These are phyloP conservation scores for Euclidia mi DNA, from an alignment of 2,888 invertebrate species.

Conservation along the genomic window DNA sequence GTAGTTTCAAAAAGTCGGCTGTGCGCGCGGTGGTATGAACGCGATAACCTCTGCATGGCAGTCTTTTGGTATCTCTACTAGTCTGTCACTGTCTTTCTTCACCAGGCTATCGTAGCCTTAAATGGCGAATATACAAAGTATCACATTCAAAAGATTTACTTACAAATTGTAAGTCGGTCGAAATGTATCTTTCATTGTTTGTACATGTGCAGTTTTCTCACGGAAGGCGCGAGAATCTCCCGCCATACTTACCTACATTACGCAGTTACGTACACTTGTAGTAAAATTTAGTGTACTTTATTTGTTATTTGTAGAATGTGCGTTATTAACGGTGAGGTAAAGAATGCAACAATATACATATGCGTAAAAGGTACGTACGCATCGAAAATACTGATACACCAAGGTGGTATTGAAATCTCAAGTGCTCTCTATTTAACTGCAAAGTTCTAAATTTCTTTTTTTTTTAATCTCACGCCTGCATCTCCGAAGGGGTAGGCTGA, in stretches of 20 bases:
- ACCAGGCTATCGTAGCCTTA: not conserved
- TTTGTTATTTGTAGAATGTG: constrained; percentile 51
- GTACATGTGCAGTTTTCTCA: constrained; percentile 69
- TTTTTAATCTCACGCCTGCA: no score
- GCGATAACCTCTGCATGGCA: no score
- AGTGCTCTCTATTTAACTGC: no score
- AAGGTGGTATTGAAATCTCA: no score
- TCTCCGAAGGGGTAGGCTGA: no score
- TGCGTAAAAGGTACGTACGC: no score
- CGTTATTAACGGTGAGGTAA: constrained; percentile 18
- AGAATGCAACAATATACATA: constrained; percentile 2
- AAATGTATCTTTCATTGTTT: constrained; percentile 71
- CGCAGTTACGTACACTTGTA: constrained; percentile 57
- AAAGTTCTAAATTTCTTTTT: no score
- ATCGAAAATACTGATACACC: no score
- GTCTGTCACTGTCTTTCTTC: no score
- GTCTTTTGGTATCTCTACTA: no score
- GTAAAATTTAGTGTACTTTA: constrained; percentile 48
- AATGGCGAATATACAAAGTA: not conserved
- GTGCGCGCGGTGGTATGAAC: no score
- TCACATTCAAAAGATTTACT: constrained; percentile 36
- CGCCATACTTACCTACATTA: constrained; percentile 80
- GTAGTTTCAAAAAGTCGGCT: no score
- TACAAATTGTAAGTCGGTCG: constrained; percentile 50
- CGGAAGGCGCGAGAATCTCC: constrained; percentile 72